A percentile compares a stretch with the other conserved stretches of the same genome.
Conservation (phyloP, 2,113 vertebrate genomes). For the Hyperoodon ampullatus region DNA sequence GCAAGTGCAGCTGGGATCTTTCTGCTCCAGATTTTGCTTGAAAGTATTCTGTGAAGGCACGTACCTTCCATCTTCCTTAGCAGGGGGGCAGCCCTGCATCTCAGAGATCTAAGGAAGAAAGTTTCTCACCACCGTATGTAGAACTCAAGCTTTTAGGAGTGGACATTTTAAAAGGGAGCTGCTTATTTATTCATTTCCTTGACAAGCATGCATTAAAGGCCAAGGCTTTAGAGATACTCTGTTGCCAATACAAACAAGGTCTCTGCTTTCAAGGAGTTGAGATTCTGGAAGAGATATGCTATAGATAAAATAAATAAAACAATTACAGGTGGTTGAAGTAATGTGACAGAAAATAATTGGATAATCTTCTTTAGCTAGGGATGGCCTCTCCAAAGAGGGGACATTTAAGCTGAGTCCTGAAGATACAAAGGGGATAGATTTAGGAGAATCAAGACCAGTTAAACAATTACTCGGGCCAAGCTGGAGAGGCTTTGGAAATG, state of each 20-base stretch:
- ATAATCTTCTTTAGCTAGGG: background rate
- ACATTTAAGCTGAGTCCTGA: background rate
- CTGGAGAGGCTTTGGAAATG: background rate
- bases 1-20: background rate
- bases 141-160: background rate
- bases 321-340: background rate
- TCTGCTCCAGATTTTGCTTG: background rate
- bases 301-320: background rate
- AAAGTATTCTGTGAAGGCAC: background rate
- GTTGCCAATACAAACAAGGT: background rate
- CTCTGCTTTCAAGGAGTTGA: background rate
- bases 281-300: background rate
- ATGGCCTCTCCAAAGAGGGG: background rate
- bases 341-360: background rate
- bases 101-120: background rate
- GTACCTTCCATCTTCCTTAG: background rate
- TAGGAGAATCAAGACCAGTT: background rate
- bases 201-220: background rate
- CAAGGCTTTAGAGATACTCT: background rate
- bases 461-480: background rate
- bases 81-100: background rate
- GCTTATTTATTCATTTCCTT: conserved; percentile 16
- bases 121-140: background rate
- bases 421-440: background rate
- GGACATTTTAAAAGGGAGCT: background rate